These are phyloP conservation scores for Denticeps clupeoides DNA, from an alignment of 2,797 vertebrate genomes.

Conservation along the genomic window DNA sequence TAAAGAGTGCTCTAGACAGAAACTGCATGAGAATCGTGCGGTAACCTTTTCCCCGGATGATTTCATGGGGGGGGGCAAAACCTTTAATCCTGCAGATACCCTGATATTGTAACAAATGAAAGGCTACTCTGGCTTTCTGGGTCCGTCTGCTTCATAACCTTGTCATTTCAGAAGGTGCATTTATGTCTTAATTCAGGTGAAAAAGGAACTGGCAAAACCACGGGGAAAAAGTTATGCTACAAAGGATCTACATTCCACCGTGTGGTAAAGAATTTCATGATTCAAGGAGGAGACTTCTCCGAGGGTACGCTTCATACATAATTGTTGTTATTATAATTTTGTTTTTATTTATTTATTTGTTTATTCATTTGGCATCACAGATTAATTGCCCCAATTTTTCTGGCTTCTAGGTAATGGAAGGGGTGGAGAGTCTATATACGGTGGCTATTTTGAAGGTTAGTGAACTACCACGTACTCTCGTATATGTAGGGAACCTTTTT, in stretches of 20 bases:
- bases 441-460: conserved; percentile 99
- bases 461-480: conserved; percentile 15
- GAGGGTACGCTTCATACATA: conserved; percentile 91
- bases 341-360: too few relatives aligned
- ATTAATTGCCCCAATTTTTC: background rate
- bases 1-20: too few relatives aligned
- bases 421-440: conserved; percentile 97
- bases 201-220: conserved; percentile 87
- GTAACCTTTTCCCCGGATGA: too few relatives aligned
- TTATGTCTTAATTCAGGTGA: conserved; percentile 64
- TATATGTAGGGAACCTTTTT: conserved; percentile 20
- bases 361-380: background rate
- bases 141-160: too few relatives aligned
- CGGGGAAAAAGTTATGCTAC: conserved; percentile 92
- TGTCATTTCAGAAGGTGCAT: too few relatives aligned
- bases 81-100: too few relatives aligned
- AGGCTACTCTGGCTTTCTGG: background rate
- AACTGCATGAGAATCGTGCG: too few relatives aligned
- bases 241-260: conserved; percentile 98
- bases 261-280: conserved; percentile 99
- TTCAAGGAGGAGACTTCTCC: conserved; percentile 98
- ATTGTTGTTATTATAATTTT: too few relatives aligned
- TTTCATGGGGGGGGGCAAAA: too few relatives aligned
- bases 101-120: background rate
- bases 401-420: conserved; percentile 80